Evolutionary conservation across 2,113 vertebrate genomes (phyloP), one percentile per base, ranked within the genome.

Genomic region (Apus apus): DNA sequence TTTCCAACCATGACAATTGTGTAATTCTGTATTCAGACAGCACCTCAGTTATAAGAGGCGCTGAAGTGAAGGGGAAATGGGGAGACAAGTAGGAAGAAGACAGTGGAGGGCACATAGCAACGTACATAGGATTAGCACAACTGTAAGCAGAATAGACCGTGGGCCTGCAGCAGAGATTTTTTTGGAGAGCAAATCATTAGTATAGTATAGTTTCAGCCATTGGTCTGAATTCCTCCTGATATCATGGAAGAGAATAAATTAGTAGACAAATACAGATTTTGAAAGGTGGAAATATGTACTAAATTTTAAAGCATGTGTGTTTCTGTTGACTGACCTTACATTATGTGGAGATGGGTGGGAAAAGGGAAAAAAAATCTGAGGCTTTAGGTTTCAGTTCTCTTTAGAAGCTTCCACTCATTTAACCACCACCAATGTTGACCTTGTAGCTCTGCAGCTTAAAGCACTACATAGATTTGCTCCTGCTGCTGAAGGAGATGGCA

Each of bases 11-110:
- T 43, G 40, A 43, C 14, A 14, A 43, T 43, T 43, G 9, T 43
- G 40, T 43, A 14, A 43, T 43, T 43, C 40, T 0, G 0, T 21
- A 32, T 48, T 67, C 34, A 51, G 43, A 66, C 4, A 61, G 25
- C 5, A 25, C 18, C 48, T 77, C 62, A 61, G 17, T 27, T 54
- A 30, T 21, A 34, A 57, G 27, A 54, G 40, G 13, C 4, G 11
- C 40, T 58, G 50, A 77, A 80, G 46, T 56, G 13, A 84, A 70
- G 27, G 13, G 54, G 40, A 80, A 68, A 73, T 38, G 29, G 13
- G 10, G n/a, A 81, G 11, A 64, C 22, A 38, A 68, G 32, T 18
- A 36, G 50, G 50, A 65, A 53, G 26, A 72, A 61, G 18, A n/a
- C 5, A 87, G 18, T 18, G 19, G 56, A 45, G 26, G 15, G 10